Evolutionary conservation across 2,888 invertebrate species (phyloP).

Genomic region (Brenthis ino): DNA sequence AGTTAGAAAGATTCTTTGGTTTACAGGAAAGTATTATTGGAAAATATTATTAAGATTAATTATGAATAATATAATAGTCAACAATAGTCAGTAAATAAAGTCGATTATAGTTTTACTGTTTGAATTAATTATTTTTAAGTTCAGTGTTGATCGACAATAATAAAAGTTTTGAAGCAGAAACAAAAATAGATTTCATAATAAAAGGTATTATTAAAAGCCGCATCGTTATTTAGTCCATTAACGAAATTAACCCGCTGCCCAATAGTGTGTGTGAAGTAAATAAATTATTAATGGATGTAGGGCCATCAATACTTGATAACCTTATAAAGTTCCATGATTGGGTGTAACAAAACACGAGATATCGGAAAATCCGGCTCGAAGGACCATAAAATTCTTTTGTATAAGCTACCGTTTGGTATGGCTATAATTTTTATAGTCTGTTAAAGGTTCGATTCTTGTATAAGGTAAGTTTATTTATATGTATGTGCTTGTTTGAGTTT

Average conservation of each 20-base stretch:
- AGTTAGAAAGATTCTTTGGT: too few species aligned
- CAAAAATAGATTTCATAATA: constrained; percentile 5
- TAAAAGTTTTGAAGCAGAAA: not conserved
- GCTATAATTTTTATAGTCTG: not conserved
- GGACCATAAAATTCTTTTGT: constrained; percentile 16
- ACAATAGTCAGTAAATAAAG: too few species aligned
- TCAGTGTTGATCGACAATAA: not conserved
- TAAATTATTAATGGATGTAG: constrained; percentile 18
- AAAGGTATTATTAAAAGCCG: constrained; percentile 10
- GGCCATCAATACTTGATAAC: constrained; percentile 21
- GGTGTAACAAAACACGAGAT: constrained; percentile 15
- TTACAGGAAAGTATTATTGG: too few species aligned
- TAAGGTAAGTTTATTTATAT: not conserved
- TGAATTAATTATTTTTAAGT: not conserved
- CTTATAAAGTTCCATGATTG: constrained; percentile 15
- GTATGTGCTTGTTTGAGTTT: too few species aligned
- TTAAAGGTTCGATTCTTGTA: not conserved
- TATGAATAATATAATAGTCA: too few species aligned
- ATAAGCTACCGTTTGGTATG: not conserved
- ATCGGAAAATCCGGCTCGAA: constrained; percentile 16
- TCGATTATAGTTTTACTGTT: not conserved
- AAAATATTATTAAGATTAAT: too few species aligned
- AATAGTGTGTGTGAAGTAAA: constrained; percentile 21
- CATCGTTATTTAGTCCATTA: constrained; percentile 12
- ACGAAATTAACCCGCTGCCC: constrained; percentile 11